Conservation (phyloP, 1,140 invertebrate species). For the Drosophila littoralis region DNA sequence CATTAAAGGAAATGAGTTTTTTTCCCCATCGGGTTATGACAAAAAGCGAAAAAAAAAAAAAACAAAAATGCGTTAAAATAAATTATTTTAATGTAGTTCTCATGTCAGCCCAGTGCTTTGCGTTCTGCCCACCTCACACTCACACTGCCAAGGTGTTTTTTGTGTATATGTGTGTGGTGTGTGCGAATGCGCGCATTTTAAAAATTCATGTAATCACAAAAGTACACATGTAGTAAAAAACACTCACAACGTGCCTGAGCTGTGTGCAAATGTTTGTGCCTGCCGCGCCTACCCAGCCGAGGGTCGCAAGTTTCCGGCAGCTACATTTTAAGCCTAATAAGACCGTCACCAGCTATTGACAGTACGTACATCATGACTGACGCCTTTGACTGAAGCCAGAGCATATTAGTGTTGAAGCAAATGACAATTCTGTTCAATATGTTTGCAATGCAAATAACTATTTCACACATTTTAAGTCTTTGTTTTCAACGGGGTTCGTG, state of each 20-base stretch:
- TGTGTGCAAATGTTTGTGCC: slow-evolving; percentile 65
- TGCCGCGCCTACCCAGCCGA: slow-evolving; percentile 46
- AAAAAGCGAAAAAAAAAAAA: slow-evolving; percentile 35
- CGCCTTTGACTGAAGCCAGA: slow-evolving; percentile 23
- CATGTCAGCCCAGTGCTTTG: slow-evolving; percentile 61
- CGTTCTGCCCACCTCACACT: slow-evolving; percentile 1
- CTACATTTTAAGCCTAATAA: slow-evolving; percentile 59
- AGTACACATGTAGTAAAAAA: slow-evolving; percentile 81
- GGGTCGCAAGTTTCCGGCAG: slow-evolving; percentile 16
- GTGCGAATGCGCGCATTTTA: slow-evolving; percentile 69
- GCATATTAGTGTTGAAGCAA: neutral
- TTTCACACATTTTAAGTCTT: too few relatives aligned
- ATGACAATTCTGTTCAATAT: too few relatives aligned
- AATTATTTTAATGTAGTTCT: slow-evolving; percentile 84
- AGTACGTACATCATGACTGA: slow-evolving; percentile 42
- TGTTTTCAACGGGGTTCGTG: too few relatives aligned
- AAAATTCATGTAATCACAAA: slow-evolving; percentile 83
- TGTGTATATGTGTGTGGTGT: slow-evolving; percentile 30
- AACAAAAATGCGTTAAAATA: slow-evolving; percentile 77
- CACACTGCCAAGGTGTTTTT: neutral
- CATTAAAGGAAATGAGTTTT: slow-evolving; percentile 83
- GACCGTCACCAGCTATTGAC: slow-evolving; percentile 31
- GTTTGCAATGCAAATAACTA: too few relatives aligned
- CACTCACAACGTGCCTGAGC: slow-evolving; percentile 59
- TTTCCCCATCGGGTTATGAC: slow-evolving; percentile 82